These are phyloP conservation scores for Choristoneura rosaceana DNA, from an alignment of 2,888 invertebrate genomes.

Conservation along the genomic window DNA sequence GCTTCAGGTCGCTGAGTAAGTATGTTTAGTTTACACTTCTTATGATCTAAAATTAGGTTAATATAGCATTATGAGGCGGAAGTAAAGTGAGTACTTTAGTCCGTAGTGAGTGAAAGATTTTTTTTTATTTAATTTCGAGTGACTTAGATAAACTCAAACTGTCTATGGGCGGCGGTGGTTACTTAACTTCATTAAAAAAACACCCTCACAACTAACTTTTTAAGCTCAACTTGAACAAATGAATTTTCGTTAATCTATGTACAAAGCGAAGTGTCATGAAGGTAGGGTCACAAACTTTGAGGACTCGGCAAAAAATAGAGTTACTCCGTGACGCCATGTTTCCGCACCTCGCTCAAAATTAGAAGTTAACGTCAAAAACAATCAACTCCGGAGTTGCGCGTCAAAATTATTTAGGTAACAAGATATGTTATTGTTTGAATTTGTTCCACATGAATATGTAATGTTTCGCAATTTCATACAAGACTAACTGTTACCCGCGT, in stretches of 20 bases:
- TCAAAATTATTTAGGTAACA: slow-evolving; percentile 5
- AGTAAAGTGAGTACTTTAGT: too few relatives aligned
- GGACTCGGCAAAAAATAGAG: slow-evolving; percentile 10
- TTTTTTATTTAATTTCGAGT: too few relatives aligned
- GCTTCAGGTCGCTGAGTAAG: too few relatives aligned
- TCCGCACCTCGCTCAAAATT: slow-evolving; percentile 25
- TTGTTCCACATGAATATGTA: neutral
- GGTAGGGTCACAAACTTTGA: slow-evolving; percentile 14
- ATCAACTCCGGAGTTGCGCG: slow-evolving; percentile 11
- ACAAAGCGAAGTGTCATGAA: slow-evolving; percentile 3
- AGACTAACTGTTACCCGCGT: too few relatives aligned
- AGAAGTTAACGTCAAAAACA: slow-evolving; percentile 34
- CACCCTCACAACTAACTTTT: neutral
- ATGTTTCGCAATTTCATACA: neutral
- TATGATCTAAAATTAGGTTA: too few relatives aligned
- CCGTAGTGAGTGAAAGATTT: too few relatives aligned
- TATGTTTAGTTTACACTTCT: too few relatives aligned
- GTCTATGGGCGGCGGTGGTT: too few relatives aligned
- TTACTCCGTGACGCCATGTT: slow-evolving; percentile 10
- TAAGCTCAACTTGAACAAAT: neutral
- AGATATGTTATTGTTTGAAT: neutral
- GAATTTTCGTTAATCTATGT: neutral
- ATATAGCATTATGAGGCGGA: too few relatives aligned
- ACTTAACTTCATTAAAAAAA: too few relatives aligned
- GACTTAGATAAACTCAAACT: too few relatives aligned